Conservation (phyloP, 2,113 vertebrate genomes). For the Strigops habroptila region DNA sequence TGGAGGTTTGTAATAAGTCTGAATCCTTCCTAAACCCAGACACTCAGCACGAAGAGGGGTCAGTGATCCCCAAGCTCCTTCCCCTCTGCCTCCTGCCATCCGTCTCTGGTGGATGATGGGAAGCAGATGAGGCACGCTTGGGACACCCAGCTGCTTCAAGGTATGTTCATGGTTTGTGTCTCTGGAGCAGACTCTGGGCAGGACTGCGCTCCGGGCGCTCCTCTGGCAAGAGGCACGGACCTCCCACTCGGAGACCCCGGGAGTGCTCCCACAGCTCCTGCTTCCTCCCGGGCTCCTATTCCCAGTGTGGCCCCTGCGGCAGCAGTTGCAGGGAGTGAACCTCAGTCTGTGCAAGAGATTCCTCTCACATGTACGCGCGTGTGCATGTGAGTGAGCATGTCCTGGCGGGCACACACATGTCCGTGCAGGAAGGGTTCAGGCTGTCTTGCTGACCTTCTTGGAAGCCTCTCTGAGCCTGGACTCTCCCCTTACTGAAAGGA, state of each 20-base stretch:
- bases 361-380: accelerated
- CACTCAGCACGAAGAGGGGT: constrained; percentile 58
- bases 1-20: constrained; percentile 16
- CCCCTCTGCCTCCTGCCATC: constrained; percentile 44
- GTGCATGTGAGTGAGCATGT: neutral
- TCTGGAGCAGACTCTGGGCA: neutral
- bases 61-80: constrained; percentile 50
- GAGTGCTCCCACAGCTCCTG: neutral
- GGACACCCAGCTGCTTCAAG: neutral
- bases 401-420: neutral
- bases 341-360: accelerated
- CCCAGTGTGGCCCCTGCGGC: neutral
- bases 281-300: neutral
- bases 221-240: neutral
- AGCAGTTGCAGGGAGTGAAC: neutral
- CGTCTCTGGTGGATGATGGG: constrained; percentile 16
- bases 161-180: neutral
- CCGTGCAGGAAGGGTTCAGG: accelerated
- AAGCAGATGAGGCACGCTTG: constrained; percentile 31
- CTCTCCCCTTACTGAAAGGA: neutral
- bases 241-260: neutral
- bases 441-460: neutral
- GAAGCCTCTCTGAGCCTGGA: neutral
- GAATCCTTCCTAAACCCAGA: constrained; percentile 59
- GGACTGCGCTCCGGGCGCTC: neutral